Base-by-base conservation (phyloP, 2,113 vertebrate genomes). In the Syngnathus typhle region DNA sequence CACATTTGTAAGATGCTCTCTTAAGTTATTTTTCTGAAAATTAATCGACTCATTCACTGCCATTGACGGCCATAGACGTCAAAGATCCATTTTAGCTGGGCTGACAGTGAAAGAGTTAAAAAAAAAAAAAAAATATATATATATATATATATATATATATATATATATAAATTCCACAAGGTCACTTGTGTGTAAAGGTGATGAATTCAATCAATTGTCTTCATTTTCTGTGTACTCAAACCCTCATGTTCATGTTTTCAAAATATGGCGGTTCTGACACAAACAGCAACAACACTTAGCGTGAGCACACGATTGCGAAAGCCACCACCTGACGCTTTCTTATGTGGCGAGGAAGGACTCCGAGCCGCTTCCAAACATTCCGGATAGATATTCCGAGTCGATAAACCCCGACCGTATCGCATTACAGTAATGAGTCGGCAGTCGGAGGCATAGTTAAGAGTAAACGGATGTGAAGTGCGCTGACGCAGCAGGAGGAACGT, bases 391-490 rank as follows among this genome's bases (percentile, higher is more conserved):
- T 12, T 23, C 39, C 1, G 71, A 80, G 69, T 69, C 72, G 76
- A 84, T 84, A 73, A 82, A 70, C 77, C 52, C 63, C 67, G 73
- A 76, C 69, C 72, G 72, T 69, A 82, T 82, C 60, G 66, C 79
- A 77, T 80, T 82, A 78, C 46, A 1, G 70, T 76, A 79, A 84
- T 79, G 78, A 78, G 78, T 72, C 44, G 4, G 64, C 43, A 72
- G 70, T 77, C 61, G 64, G 2, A 58, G 72, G 65, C 61, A 27
- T 71, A 71, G 77, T 81, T 72, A 71, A 80, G 69, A 76, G 82
- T 86, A 74, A 81, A 85, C 70, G 80, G 60, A 71, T 73, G 75
- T 80, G 71, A 82, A 81, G 77, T 59, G 68, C 51, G 69, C 78
- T 77, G 84, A 83, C 67, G 77, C 73, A 74, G 76, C 73, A 73